Base-by-base conservation (phyloP, 30 jellyfish, hydroid and myxozoan species). In the Aurelia sp. region DNA sequence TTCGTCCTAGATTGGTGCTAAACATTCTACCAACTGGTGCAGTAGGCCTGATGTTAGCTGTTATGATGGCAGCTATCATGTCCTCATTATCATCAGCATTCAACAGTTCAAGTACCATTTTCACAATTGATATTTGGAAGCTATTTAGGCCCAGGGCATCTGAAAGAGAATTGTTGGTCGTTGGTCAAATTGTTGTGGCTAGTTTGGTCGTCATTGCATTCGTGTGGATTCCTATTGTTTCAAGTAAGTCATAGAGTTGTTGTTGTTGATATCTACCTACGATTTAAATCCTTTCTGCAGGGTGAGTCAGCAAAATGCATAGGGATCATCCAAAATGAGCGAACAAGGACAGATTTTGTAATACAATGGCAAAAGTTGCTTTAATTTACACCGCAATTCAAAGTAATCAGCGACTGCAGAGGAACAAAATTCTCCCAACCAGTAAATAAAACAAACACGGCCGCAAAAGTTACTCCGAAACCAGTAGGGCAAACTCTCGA, bases 11-110 rank as follows among this genome's bases (percentile, higher is more conserved):
- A 66, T 58, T 92, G 84, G 98, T 92, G 15, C 68, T 92, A 78
- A 83, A 85, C 64, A 81, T 86, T 27, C 81, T 92, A 15, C 98
- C 98, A 1, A 22, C 91, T 44, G 98, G 98, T 35, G 84, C 91
- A 16, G 96, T 87, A 7, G 98, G 98, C 16, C 40, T 92, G 75
- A 92, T 92, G 98, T 71, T 92, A 11, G 98, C 98, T 27, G 98
- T 87, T 9, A 92, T 92, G 98, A 66, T 92, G 81, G 98, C 98
- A 9, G 98, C 98, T 37, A 81, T 92, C 30, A 92, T 92, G 98
- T 86, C 97, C 0, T 86, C 97, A 8, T 74, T 92, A 5, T 80
- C 97, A 19, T 92, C 98, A n/a, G 97, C 97, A 19, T 92, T 92
- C 71, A 87, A 92, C 97, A 92, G 98, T 62, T 75, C 98, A 19